Conservation (phyloP, 1,140 invertebrate species). For the Probaryconus sp. region DNA sequence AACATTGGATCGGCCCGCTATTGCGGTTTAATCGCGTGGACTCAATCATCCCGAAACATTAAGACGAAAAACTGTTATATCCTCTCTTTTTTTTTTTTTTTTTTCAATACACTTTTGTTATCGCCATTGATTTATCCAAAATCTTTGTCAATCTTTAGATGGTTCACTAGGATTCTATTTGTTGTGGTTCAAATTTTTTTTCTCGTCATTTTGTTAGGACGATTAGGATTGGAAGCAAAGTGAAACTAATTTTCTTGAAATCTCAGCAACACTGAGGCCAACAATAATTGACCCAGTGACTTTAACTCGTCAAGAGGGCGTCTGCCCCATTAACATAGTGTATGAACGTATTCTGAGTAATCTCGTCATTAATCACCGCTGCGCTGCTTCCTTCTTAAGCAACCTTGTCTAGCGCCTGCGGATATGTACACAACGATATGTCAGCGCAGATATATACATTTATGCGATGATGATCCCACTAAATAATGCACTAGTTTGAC, state of each 20-base stretch:
- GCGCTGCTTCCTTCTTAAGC: constrained; percentile 59
- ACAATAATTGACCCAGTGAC: constrained; percentile 58
- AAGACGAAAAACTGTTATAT: no score
- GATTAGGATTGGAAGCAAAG: no score
- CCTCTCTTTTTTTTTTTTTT: no score
- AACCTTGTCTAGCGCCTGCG: constrained; percentile 49
- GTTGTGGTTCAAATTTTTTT: no score
- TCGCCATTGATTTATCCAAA: no score
- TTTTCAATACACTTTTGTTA: no score
- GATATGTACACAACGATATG: constrained; percentile 45
- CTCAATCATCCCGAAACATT: not conserved
- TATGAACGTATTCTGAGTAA: constrained; percentile 48
- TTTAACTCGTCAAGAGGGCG: constrained; percentile 35
- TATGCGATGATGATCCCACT: constrained; percentile 45
- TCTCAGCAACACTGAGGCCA: constrained; percentile 1
- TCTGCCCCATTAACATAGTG: constrained; percentile 53
- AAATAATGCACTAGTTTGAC: constrained; percentile 52
- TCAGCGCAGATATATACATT: constrained; percentile 22
- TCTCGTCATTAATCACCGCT: constrained; percentile 58
- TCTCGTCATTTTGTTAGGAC: no score
- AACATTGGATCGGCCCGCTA: constrained; percentile 40
- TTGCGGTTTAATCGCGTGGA: constrained; percentile 30
- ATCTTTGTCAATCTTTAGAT: no score
- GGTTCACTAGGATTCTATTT: no score
- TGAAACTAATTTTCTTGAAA: not conserved